Conservation (phyloP, 2,113 vertebrate species). For the Cromileptes altivelis region DNA sequence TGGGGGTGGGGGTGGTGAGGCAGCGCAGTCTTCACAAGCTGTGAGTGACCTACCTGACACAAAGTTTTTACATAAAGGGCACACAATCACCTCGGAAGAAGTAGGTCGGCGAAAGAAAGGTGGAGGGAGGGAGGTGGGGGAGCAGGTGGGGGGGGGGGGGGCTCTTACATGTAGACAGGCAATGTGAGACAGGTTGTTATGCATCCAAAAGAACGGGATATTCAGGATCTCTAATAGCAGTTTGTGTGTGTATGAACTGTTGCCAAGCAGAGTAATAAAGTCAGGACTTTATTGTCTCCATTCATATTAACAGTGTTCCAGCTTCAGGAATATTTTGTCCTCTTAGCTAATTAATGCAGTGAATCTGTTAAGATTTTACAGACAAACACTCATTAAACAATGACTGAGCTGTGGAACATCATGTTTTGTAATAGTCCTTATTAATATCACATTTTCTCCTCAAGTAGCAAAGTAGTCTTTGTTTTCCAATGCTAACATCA, state of each 20-base stretch:
- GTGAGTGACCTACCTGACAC: constrained; percentile 34
- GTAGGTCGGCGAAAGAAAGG: constrained; percentile 26
- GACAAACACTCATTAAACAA: not conserved
- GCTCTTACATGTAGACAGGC: not conserved
- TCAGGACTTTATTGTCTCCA: not conserved
- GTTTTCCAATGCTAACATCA: not conserved
- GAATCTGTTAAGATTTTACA: not conserved
- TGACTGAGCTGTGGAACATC: not conserved
- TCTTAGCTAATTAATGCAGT: not conserved
- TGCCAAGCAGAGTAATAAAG: not conserved
- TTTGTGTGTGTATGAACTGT: not conserved
- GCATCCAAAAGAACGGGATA: not conserved
- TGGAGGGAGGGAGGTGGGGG: not conserved
- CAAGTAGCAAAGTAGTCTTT: not conserved
- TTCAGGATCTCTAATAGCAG: constrained; percentile 5
- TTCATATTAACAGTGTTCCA: not conserved
- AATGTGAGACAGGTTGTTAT: not conserved
- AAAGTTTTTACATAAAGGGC: constrained; percentile 33
- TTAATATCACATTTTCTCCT: not conserved
- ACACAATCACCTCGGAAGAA: constrained; percentile 40
- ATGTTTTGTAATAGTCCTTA: not conserved
- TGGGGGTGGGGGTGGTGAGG: not conserved
- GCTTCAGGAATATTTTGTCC: constrained; percentile 1
- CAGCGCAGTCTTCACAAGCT: constrained; percentile 4
- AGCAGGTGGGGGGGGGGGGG: not conserved